Evolutionary conservation across 2,113 vertebrate species (phyloP), one percentile per base, ranked within the genome.

Genomic region (Psittacara wagleri): DNA sequence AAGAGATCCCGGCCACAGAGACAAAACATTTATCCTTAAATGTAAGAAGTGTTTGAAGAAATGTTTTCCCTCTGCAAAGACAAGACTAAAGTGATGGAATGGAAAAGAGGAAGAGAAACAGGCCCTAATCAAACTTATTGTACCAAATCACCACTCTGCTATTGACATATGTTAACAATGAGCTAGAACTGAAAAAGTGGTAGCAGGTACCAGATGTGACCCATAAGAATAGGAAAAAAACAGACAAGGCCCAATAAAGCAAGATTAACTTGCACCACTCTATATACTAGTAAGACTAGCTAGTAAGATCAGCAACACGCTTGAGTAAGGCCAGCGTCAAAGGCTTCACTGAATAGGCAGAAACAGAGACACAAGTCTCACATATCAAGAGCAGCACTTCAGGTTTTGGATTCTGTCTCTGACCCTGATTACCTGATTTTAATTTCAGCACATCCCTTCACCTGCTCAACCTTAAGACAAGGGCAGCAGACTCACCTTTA

Each of bases 1-100:
- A 88, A 88, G 57, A 79, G 37, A 89, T 28, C 16, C 14, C n/a
- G 79, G 61, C 10, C 79, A 83, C n/a, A 57, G 66, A 89, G 52
- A 83, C n/a, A 61, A 96, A 96, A 84, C n/a, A 76, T 84, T 92
- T 88, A 23, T 83, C 19, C 23, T 77, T 66, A 75, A 92, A 73
- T 66, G 6, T 37, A 88, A 88, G 20, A 62, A 86, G 17, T 11
- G 46, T 70, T 88, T 62, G 77, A 81, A 89, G 39, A 93, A 96
- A 81, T 4, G 59, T 63, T 81, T 80, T 92, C 5, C 27, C 17
- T 72, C 69, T 79, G 39, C 44, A 81, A 90, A 88, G n/a, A 75
- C 13, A 86, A 86, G 15, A 93, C 51, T 15, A 69, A 72, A 83
- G 70, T 51, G 37, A 77, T 2, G 4, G 79, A 90, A 80, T 15